Conservation (phyloP, 2,888 invertebrate genomes). For the Fragum whitleyi region DNA sequence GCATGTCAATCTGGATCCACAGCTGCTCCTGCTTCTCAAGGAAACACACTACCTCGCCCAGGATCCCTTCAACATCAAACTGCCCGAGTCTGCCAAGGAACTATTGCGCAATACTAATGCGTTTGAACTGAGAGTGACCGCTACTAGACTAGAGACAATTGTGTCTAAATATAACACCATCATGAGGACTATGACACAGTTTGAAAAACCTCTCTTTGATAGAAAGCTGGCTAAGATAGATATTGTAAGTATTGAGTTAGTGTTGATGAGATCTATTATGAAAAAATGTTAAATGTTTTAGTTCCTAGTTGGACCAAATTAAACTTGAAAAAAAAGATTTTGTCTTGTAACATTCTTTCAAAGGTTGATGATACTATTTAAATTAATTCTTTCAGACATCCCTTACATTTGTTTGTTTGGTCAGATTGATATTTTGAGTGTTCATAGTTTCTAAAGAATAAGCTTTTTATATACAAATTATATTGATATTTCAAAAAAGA, state of each 20-base stretch:
- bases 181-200: conserved; percentile 83
- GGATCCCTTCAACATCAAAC: conserved; percentile 81
- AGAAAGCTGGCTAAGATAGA: conserved; percentile 83
- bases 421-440: too few species aligned
- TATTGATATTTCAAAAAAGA: too few species aligned
- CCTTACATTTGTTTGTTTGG: too few species aligned
- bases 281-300: too few species aligned
- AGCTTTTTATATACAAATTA: too few species aligned
- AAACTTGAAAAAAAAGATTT: too few species aligned
- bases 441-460: too few species aligned
- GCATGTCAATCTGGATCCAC: conserved; percentile 84
- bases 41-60: conserved; percentile 83
- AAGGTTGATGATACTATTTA: too few species aligned
- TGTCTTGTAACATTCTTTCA: too few species aligned
- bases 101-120: conserved; percentile 82
- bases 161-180: conserved; percentile 84
- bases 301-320: too few species aligned
- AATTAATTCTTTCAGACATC: too few species aligned
- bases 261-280: neutral
- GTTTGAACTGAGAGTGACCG: conserved; percentile 79
- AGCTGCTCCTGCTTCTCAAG: conserved; percentile 82
- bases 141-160: conserved; percentile 83
- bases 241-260: conserved; percentile 79
- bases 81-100: conserved; percentile 81
- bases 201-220: conserved; percentile 84